These are phyloP conservation scores for Eristalis arbustorum DNA, from an alignment of 2,888 invertebrate genomes.

Conservation along the genomic window DNA sequence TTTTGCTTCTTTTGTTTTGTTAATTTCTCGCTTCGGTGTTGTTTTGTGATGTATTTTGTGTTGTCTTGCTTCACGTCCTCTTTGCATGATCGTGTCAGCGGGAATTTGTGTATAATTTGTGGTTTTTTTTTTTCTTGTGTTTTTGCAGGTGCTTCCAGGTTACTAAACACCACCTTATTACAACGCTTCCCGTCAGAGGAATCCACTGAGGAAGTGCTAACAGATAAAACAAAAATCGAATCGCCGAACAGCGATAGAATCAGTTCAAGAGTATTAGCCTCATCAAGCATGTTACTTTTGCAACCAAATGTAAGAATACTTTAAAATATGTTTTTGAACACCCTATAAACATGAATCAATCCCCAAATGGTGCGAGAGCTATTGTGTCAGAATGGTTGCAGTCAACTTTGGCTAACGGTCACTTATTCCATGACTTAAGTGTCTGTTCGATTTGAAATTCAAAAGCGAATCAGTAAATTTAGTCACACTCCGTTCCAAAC, in stretches of 20 bases:
- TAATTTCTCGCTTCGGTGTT: conserved; percentile 20
- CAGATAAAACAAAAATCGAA: conserved; percentile 57
- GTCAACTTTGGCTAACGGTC: too few species aligned
- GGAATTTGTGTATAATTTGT: not conserved
- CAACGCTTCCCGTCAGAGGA: conserved; percentile 54
- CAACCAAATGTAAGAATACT: conserved; percentile 89
- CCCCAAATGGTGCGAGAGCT: not conserved
- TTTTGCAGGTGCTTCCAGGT: conserved; percentile 72
- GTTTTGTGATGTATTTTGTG: not conserved
- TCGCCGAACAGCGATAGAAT: conserved; percentile 72
- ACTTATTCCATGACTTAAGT: too few species aligned
- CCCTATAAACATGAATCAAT: not conserved
- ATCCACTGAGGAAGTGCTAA: conserved; percentile 50
- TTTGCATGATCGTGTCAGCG: not conserved
- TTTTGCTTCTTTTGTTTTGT: not conserved
- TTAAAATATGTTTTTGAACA: not conserved
- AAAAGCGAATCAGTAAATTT: too few species aligned
- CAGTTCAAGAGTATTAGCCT: conserved; percentile 76
- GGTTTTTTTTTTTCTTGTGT: conserved; percentile 15
- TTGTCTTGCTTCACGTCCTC: not conserved
- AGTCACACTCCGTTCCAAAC: too few species aligned
- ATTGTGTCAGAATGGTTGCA: too few species aligned
- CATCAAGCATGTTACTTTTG: conserved; percentile 95
- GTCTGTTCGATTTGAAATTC: too few species aligned
- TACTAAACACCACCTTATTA: conserved; percentile 61